Conservation (phyloP, 2,888 invertebrate genomes). For the Odontocolon sp. region DNA sequence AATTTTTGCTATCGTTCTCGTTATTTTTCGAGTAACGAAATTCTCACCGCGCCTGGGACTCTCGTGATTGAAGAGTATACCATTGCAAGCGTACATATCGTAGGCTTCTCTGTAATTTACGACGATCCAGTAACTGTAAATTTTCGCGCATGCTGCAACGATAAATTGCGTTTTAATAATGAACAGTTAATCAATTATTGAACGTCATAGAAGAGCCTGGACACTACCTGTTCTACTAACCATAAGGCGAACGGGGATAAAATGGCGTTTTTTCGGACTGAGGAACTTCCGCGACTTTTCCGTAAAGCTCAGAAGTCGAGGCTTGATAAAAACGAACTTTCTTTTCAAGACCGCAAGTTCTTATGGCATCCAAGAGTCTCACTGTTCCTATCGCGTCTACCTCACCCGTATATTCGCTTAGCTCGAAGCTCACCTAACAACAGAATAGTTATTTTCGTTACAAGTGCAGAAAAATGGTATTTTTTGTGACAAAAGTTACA, state of each 20-base stretch:
- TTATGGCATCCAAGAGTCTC: conserved; percentile 94
- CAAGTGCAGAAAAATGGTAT: background rate
- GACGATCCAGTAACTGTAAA: conserved; percentile 98
- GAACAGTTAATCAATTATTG: background rate
- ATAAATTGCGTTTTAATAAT: background rate
- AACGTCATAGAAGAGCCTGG: background rate
- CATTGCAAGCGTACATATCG: conserved; percentile 97
- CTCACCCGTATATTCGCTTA: conserved; percentile 99
- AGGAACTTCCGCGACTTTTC: conserved; percentile 95
- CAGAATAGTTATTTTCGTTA: too few relatives aligned
- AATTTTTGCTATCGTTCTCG: conserved; percentile 98
- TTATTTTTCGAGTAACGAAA: conserved; percentile 99
- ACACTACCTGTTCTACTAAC: conserved; percentile 82
- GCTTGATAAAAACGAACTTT: conserved; percentile 96
- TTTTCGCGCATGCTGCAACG: conserved; percentile 93
- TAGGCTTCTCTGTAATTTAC: conserved; percentile 98
- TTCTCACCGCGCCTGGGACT: conserved; percentile 97
- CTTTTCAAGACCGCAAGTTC: conserved; percentile 92
- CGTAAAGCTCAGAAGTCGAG: conserved; percentile 97
- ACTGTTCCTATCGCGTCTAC: conserved; percentile 98
- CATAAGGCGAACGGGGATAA: conserved; percentile 98
- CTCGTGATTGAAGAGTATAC: conserved; percentile 98
- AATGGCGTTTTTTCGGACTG: conserved; percentile 98
- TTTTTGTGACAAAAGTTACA: too few relatives aligned
- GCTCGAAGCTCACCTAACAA: conserved; percentile 92